These are phyloP conservation scores for Triops cancriformis DNA, from an alignment of 1,140 invertebrate species.

Conservation along the genomic window DNA sequence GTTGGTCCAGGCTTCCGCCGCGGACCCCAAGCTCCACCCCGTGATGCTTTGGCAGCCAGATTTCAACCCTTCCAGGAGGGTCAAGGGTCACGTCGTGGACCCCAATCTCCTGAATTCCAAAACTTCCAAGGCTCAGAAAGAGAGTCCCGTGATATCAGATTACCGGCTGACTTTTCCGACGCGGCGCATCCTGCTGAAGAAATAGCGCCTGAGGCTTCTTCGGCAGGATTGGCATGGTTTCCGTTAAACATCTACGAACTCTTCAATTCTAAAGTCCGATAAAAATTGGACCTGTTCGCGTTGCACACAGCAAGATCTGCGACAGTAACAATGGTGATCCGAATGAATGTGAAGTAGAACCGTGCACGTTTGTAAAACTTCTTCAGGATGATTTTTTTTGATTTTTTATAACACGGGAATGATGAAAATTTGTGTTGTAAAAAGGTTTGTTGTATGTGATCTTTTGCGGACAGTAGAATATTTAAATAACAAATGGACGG, in stretches of 20 bases:
- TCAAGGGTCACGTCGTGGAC: constrained; percentile 14
- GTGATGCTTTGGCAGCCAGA: neutral
- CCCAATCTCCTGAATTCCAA: neutral
- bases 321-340: neutral
- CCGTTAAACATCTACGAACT: neutral
- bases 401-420: neutral
- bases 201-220: neutral
- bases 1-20: neutral
- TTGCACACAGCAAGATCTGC: neutral
- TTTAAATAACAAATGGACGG: neutral
- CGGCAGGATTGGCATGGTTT: neutral
- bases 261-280: neutral
- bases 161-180: neutral
- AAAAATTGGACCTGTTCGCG: neutral
- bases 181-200: neutral
- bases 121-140: neutral
- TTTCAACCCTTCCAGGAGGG: neutral
- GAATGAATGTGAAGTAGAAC: constrained; percentile 1
- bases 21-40: neutral
- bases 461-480: neutral
- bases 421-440: neutral
- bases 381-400: neutral
- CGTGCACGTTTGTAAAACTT: neutral
- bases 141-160: neutral
- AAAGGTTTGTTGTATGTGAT: neutral